These are phyloP conservation scores for Axis porcinus DNA, from an alignment of 2,113 vertebrate species.

Conservation along the genomic window DNA sequence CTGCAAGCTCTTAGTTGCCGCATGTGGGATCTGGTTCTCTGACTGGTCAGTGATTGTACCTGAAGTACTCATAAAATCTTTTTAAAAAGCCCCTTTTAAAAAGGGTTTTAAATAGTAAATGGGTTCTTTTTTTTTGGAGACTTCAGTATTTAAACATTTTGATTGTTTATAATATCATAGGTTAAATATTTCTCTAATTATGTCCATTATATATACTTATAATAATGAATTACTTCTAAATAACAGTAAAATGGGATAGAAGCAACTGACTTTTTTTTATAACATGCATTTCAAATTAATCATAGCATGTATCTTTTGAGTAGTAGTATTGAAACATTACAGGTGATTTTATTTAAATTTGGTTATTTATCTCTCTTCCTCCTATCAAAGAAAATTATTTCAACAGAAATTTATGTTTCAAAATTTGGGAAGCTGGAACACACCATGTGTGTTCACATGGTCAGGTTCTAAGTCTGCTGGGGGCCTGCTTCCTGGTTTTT, in stretches of 20 bases:
- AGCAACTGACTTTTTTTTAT: not conserved
- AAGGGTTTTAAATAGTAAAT: not conserved
- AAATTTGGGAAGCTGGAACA: not conserved
- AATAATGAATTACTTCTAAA: not conserved
- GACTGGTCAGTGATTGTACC: not conserved
- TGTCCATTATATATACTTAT: conserved; percentile 19
- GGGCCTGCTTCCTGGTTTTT: not conserved
- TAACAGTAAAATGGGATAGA: not conserved
- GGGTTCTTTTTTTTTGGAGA: not conserved
- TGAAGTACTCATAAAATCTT: not conserved
- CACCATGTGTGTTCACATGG: not conserved
- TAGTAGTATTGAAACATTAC: not conserved
- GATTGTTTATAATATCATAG: not conserved
- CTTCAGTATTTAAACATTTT: not conserved
- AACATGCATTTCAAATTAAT: not conserved
- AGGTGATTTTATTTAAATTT: conserved; percentile 15
- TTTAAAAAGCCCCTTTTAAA: not conserved
- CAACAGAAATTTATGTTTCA: not conserved
- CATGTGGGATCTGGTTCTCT: not conserved
- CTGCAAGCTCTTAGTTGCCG: not conserved
- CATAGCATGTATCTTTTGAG: not conserved
- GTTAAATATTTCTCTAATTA: not conserved
- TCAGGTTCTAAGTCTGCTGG: not conserved
- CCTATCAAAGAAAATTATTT: not conserved
- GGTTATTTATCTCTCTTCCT: not conserved